Evolutionary conservation across 2,113 vertebrate species (phyloP).

Genomic region (Microtus montanus): DNA sequence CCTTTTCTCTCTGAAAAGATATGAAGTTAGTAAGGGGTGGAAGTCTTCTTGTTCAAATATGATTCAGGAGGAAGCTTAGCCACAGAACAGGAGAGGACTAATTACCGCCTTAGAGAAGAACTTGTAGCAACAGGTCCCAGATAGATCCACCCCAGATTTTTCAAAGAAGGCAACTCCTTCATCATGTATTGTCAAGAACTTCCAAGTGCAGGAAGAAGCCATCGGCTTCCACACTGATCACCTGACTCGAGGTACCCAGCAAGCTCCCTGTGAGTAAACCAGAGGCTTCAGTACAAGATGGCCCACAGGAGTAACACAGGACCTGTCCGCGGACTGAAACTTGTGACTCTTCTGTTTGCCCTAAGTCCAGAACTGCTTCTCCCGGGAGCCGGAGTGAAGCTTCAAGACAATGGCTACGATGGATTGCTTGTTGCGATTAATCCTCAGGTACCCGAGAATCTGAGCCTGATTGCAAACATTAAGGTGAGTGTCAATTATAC

Average conservation of each 20-base stretch:
- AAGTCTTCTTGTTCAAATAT: slow-evolving; percentile 22
- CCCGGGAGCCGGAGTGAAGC: slow-evolving; percentile 39
- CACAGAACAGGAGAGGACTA: slow-evolving; percentile 15
- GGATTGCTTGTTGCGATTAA: slow-evolving; percentile 79
- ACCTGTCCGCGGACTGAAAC: slow-evolving; percentile 23
- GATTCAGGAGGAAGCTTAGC: slow-evolving; percentile 57
- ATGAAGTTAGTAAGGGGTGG: slow-evolving; percentile 12
- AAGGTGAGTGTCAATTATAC: slow-evolving; percentile 75
- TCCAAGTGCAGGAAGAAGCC: slow-evolving; percentile 5
- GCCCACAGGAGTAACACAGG: neutral
- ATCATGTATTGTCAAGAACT: neutral
- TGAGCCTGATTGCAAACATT: slow-evolving; percentile 74
- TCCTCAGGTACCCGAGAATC: slow-evolving; percentile 74
- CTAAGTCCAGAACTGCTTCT: slow-evolving; percentile 42
- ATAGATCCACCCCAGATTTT: slow-evolving; percentile 61
- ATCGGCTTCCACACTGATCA: neutral
- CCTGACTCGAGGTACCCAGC: neutral
- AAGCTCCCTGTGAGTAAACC: neutral
- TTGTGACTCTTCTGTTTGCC: slow-evolving; percentile 47
- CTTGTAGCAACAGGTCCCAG: slow-evolving; percentile 61
- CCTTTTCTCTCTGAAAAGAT: slow-evolving; percentile 27
- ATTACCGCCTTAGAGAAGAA: slow-evolving; percentile 7
- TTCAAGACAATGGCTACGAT: slow-evolving; percentile 80
- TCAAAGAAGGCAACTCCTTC: slow-evolving; percentile 44
- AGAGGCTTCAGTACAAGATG: slow-evolving; percentile 38